These are phyloP conservation scores for Hydrozoanthus gracilis DNA, from an alignment of 92 coral and sea anemone species.

Conservation along the genomic window DNA sequence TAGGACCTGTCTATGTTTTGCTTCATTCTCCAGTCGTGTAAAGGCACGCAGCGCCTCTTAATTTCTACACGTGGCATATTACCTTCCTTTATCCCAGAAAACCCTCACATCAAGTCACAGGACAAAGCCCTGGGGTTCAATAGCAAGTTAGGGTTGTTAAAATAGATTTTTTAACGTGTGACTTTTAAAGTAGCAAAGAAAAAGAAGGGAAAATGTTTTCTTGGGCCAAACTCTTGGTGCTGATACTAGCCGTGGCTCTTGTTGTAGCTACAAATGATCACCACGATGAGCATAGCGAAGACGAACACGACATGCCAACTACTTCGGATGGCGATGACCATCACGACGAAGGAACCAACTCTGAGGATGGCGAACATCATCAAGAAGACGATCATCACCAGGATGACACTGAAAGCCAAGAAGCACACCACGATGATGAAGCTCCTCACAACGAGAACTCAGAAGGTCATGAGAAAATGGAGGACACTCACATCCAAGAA, in stretches of 20 bases:
- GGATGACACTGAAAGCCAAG: slow-evolving; percentile 17
- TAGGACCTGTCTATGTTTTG: slow-evolving; percentile 31
- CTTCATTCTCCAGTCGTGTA: slow-evolving; percentile 27
- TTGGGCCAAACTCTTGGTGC: neutral
- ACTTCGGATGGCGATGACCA: neutral
- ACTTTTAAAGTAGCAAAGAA: neutral
- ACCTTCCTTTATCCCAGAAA: slow-evolving; percentile 5
- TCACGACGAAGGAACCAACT: neutral
- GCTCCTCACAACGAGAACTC: slow-evolving; percentile 6
- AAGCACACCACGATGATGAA: slow-evolving; percentile 34
- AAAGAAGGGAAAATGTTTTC: neutral
- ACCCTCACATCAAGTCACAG: neutral
- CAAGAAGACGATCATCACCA: slow-evolving; percentile 32
- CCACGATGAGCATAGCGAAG: slow-evolving; percentile 7
- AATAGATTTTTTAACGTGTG: neutral
- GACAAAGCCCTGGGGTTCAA: neutral
- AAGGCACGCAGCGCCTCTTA: slow-evolving; percentile 33
- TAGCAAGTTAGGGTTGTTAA: neutral
- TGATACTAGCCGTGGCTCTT: neutral
- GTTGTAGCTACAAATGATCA: neutral
- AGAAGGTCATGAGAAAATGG: slow-evolving; percentile 27
- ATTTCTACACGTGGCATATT: slow-evolving; percentile 31
- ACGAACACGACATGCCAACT: slow-evolving; percentile 37
- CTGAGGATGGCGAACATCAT: slow-evolving; percentile 19
- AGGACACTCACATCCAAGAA: neutral